phyloP scores from a whole-genome alignment of 2,113 vertebrate genomes.

The Cricetomys ansorgei region DNA sequence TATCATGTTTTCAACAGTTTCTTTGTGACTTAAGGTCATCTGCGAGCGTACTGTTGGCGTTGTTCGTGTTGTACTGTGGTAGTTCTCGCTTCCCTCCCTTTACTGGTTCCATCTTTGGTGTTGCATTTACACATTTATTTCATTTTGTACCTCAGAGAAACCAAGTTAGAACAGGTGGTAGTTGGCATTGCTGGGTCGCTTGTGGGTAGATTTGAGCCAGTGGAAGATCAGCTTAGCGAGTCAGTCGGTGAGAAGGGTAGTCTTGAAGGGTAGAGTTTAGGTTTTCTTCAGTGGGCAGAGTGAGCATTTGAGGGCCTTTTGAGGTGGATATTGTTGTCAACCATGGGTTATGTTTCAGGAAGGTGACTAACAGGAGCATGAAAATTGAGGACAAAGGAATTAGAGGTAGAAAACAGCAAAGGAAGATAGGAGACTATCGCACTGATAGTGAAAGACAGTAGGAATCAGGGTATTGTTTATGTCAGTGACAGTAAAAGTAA shows the following conservation, averaged over 20 bases:
- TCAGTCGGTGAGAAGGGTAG: neutral
- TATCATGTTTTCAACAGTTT: neutral
- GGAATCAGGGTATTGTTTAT: neutral
- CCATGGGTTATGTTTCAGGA: neutral
- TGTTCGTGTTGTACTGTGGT: neutral
- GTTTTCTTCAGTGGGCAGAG: constrained; percentile 26
- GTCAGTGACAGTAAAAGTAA: neutral
- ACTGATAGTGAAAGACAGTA: neutral
- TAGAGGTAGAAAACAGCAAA: neutral
- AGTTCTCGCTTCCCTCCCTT: neutral
- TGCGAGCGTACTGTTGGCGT: neutral
- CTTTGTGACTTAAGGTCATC: neutral
- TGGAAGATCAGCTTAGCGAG: neutral
- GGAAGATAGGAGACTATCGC: neutral
- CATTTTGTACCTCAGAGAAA: constrained; percentile 16
- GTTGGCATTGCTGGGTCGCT: neutral
- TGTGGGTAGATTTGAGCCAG: neutral
- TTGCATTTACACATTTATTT: constrained; percentile 21
- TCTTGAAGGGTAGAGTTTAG: neutral
- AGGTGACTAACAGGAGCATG: neutral
- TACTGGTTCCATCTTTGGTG: neutral
- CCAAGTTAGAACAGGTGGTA: neutral
- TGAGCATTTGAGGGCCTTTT: constrained; percentile 1
- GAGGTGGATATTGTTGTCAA: neutral
- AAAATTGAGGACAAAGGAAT: neutral